These are phyloP conservation scores for Euplagia quadripunctaria DNA, from an alignment of 2,888 invertebrate genomes.

Conservation along the genomic window DNA sequence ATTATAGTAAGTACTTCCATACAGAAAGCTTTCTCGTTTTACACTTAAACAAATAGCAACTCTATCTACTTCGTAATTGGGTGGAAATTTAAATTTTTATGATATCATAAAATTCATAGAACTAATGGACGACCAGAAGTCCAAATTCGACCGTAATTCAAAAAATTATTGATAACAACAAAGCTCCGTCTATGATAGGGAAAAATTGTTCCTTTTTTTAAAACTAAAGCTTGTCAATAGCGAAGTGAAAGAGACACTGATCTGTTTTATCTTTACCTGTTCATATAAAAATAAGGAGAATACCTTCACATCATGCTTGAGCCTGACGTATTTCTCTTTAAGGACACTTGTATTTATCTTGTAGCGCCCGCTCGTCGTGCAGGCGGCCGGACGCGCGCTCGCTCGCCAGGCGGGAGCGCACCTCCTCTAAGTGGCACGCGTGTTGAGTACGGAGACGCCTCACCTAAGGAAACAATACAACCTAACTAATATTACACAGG, in stretches of 20 bases:
- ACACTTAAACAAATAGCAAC: neutral
- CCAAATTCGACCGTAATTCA: no score
- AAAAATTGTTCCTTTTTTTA: neutral
- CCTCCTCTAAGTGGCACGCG: constrained; percentile 88
- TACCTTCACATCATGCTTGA: constrained; percentile 93
- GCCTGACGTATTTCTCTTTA: constrained; percentile 93
- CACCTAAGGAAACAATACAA: constrained; percentile 78
- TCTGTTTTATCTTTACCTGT: neutral
- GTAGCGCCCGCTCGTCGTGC: constrained; percentile 89
- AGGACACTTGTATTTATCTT: constrained; percentile 93
- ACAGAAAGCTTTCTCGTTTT: neutral
- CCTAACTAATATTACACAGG: no score
- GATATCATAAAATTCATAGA: no score
- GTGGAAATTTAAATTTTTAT: no score
- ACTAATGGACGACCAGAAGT: no score
- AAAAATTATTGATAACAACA: no score
- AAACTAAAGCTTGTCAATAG: neutral
- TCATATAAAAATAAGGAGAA: neutral
- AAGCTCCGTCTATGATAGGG: neutral
- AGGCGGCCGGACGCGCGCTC: constrained; percentile 89
- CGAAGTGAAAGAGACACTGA: neutral
- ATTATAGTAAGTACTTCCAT: no score
- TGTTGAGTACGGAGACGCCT: constrained; percentile 90
- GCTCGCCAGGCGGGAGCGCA: constrained; percentile 87
- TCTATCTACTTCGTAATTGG: neutral